These are phyloP conservation scores for Pagrus major DNA, from an alignment of 2,113 vertebrate species.

Conservation along the genomic window DNA sequence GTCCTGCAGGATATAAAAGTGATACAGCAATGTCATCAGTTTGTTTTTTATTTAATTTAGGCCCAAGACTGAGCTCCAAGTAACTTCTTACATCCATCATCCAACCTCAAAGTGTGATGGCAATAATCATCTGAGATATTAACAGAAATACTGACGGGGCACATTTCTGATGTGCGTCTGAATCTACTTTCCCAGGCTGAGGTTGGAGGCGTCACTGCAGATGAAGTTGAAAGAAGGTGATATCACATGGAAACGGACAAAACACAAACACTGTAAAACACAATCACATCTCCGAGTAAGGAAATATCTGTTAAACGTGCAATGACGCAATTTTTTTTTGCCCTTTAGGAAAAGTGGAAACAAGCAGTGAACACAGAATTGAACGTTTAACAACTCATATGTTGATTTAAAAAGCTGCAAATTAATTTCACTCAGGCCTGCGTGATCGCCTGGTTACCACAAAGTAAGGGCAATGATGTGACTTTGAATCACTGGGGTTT, in stretches of 20 bases:
- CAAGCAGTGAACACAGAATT: neutral
- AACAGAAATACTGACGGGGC: slow-evolving; percentile 4
- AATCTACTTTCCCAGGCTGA: neutral
- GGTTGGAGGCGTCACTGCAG: neutral
- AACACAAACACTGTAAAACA: neutral
- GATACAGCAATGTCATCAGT: neutral
- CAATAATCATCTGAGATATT: neutral
- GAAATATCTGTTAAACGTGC: neutral
- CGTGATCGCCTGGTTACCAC: neutral
- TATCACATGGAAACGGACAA: neutral
- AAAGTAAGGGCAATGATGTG: neutral
- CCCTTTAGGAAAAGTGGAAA: neutral
- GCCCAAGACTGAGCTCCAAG: neutral
- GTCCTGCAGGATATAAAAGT: neutral
- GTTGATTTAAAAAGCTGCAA: neutral
- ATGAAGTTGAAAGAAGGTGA: slow-evolving; percentile 4
- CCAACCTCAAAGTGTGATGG: neutral
- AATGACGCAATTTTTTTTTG: neutral
- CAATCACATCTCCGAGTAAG: neutral
- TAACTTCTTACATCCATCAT: neutral
- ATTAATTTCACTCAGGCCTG: neutral
- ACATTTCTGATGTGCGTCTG: slow-evolving; percentile 9
- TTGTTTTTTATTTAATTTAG: neutral
- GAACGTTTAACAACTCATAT: neutral
- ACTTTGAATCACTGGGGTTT: neutral